Evolutionary conservation across 2,797 vertebrate species (phyloP), one percentile per base, ranked within the genome.

Genomic region (Emydoidea blandingii): DNA sequence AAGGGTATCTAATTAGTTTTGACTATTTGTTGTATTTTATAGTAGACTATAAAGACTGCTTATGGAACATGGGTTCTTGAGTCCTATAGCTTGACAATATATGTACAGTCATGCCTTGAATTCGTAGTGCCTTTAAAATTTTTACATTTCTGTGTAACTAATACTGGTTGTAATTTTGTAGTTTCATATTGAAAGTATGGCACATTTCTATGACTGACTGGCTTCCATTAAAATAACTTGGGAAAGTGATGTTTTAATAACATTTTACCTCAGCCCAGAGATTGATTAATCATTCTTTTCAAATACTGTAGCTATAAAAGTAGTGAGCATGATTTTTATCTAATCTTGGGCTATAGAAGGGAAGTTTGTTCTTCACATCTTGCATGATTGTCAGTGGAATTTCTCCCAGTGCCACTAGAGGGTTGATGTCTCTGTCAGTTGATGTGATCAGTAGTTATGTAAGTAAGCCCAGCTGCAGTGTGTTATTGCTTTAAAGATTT

Each of bases 331-430:
- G 74, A 9, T 49, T 49, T 78, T 47, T 78, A 49, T 72, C 10
- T 41, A 41, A 41, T 72, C n/a, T 72, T 72, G 19, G 37, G 68
- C 68, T 72, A 25, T 12, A 41, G 68, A 72, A 72, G 21, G 21
- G 65, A 41, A 41, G 19, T 72, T 41, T 37, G 65, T 68, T 68
- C n/a, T 37, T 29, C 1, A 0, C 49, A 4, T 34, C 0, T 1
- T 27, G 6, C 14, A 29, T 29, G 72, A 62, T 72, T 83, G 44
- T 62, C 53, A 54, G 81, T 85, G 50, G 88, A 96, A 87, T 97
- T 89, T 91, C 86, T 94, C 29, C 29, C 1, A 94, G 92, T 90
- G 85, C 97, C 97, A 95, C 95, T 93, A 96, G 97, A 97, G 97
- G 98, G 97, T 96, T 96, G 96, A 81, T 84, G 88, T 87, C 27